Evolutionary conservation across 1,140 invertebrate species (phyloP), one percentile per base, ranked within the genome.

Genomic region (Anastrepha ludens): DNA sequence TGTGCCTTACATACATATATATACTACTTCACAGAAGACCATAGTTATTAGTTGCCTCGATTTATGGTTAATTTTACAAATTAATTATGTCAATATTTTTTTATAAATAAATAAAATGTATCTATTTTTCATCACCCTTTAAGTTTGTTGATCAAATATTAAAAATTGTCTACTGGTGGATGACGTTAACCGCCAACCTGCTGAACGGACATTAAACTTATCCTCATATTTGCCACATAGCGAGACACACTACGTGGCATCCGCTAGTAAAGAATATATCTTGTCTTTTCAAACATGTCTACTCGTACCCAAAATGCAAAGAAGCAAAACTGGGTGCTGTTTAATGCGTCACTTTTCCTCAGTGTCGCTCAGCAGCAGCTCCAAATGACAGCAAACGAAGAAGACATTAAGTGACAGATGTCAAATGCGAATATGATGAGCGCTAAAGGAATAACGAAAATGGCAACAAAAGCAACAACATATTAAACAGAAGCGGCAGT

Each of bases 381-480:
- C n/a, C 4, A 55, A 58, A n/a, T 81, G 74, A 81, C 74, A 81
- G 74, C 74, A 15, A 58, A 20, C 74, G 13, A n/a, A 58, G 74
- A 50, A 81, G 74, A 29, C 47, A 55, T 55, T n/a, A 81, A 20
- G 74, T 81, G 74, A 20, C 74, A 55, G 44, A 81, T 55, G 74
- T 55, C 74, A 81, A 50, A 81, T 81, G 74, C n/a, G 74, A 81
- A 55, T 81, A 55, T 81, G 74, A 81, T 81, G 74, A 81, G 74
- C 44, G n/a, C 17, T 81, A 47, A 81, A 81, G 74, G 74, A 50
- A 81, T 20, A 55, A n/a, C 47, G 20, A 81, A 81, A 9, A 3
- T 62, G 8, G 15, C 60, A 62, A 55, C 50, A 55, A 55, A 39
- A 81, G n/a, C 55, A 20, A 13, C 5, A 9, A 81, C 2, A 47